Percentiles rank a stretch among this genome's conserved stretches.
phyloP scores from a whole-genome alignment of 2,888 invertebrate genomes.

The Rotaria magnacalcarata region DNA sequence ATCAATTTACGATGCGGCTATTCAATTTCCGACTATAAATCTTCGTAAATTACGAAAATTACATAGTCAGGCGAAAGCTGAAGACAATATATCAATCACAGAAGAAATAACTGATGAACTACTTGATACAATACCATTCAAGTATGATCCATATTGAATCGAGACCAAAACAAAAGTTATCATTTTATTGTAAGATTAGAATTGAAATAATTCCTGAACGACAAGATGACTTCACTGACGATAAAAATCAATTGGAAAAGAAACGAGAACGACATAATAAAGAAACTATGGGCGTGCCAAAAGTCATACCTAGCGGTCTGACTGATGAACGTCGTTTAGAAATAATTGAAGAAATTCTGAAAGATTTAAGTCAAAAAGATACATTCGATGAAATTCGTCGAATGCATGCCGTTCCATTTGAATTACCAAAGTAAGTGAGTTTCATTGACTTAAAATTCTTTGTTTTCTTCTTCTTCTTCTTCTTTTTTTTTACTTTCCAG shows the following conservation, averaged over 20 bases:
- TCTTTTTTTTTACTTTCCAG: no score
- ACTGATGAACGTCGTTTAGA: not conserved
- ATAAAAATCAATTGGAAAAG: no score
- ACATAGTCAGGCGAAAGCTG: not conserved
- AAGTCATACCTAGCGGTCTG: not conserved
- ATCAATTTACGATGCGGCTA: not conserved
- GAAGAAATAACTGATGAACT: not conserved
- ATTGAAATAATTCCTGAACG: not conserved
- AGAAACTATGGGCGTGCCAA: not conserved
- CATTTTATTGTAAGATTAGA: not conserved
- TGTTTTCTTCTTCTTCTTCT: not conserved
- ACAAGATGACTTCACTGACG: not conserved
- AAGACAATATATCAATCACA: not conserved
- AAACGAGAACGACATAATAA: not conserved
- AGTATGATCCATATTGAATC: not conserved
- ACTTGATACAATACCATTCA: constrained; percentile 26
- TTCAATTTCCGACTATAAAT: not conserved
- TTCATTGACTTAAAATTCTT: not conserved
- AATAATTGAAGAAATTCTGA: constrained; percentile 1
- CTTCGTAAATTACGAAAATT: not conserved
- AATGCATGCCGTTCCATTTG: not conserved
- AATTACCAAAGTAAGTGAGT: not conserved
- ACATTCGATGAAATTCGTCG: not conserved
- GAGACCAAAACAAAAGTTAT: no score
- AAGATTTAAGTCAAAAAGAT: not conserved